Conservation (phyloP, 2,888 invertebrate genomes). For the Tetragnatha montana region DNA sequence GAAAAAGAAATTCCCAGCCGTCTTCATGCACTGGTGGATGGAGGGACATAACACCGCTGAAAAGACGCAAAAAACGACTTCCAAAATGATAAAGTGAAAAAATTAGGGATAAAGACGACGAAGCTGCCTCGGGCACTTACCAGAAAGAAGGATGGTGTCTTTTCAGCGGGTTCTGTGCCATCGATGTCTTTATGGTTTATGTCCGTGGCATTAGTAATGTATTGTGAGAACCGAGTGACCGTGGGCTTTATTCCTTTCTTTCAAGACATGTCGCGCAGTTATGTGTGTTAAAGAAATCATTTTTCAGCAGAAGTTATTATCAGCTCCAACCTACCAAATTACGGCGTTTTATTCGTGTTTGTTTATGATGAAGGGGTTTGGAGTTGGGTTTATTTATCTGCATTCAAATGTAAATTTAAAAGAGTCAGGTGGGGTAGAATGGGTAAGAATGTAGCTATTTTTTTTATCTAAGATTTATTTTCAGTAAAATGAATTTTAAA, state of each 20-base stretch:
- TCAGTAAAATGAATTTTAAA: too few species aligned
- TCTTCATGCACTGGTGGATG: constrained; percentile 61
- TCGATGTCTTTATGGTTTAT: constrained; percentile 35
- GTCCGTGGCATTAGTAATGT: constrained; percentile 24
- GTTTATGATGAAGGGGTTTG: neutral
- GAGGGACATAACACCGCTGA: constrained; percentile 53
- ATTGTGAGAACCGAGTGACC: constrained; percentile 19
- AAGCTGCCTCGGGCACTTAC: constrained; percentile 5
- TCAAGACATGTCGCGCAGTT: neutral
- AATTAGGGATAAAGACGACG: constrained; percentile 44
- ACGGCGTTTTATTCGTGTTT: neutral
- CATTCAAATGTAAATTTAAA: too few species aligned
- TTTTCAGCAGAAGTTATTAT: neutral
- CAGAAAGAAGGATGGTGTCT: constrained; percentile 22
- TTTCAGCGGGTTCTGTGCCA: constrained; percentile 2
- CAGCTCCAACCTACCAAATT: neutral
- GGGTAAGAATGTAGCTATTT: too few species aligned
- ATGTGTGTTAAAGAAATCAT: neutral
- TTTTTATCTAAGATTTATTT: too few species aligned
- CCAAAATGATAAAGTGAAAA: constrained; percentile 53
- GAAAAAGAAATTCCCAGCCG: constrained; percentile 29
- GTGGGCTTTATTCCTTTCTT: neutral
- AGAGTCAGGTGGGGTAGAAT: too few species aligned
- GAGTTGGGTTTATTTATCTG: too few species aligned
- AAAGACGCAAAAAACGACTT: constrained; percentile 11